Conservation (phyloP, 1,140 invertebrate genomes). For the Aporrectodea caliginosa region DNA sequence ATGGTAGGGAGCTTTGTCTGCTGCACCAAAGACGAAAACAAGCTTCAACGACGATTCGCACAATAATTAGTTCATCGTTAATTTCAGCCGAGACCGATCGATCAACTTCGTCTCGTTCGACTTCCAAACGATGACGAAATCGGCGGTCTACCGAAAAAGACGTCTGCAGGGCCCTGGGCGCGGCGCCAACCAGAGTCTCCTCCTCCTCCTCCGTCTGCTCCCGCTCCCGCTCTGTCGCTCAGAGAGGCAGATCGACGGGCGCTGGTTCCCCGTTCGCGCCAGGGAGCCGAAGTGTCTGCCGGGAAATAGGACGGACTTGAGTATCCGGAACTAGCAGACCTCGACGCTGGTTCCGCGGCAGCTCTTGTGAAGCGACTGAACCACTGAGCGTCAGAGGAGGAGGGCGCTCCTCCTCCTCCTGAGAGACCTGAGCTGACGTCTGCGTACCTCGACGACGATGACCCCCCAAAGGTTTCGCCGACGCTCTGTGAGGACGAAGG, state of each 20-base stretch:
- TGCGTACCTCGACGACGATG: background rate
- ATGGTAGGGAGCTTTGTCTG: too few species aligned
- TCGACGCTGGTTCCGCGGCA: background rate
- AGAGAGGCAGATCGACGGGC: background rate
- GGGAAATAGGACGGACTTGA: background rate
- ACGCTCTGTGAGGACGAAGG: background rate
- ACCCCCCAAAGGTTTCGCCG: background rate
- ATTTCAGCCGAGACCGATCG: background rate
- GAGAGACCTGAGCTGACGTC: background rate
- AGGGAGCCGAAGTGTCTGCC: background rate
- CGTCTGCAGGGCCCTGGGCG: too few species aligned
- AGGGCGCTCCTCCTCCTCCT: too few species aligned
- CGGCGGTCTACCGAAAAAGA: too few species aligned
- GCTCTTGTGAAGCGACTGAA: too few species aligned
- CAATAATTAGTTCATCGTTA: too few species aligned
- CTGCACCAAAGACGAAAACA: too few species aligned
- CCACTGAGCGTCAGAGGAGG: background rate
- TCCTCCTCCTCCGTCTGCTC: background rate
- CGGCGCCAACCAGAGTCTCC: background rate
- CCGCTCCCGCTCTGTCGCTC: background rate
- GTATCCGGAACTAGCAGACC: background rate
- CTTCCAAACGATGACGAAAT: too few species aligned
- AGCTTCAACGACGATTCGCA: too few species aligned
- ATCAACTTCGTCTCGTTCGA: too few species aligned
- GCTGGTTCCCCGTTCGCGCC: background rate